These are phyloP conservation scores for Thalassoma bifasciatum DNA, from an alignment of 2,113 vertebrate genomes.

Conservation along the genomic window DNA sequence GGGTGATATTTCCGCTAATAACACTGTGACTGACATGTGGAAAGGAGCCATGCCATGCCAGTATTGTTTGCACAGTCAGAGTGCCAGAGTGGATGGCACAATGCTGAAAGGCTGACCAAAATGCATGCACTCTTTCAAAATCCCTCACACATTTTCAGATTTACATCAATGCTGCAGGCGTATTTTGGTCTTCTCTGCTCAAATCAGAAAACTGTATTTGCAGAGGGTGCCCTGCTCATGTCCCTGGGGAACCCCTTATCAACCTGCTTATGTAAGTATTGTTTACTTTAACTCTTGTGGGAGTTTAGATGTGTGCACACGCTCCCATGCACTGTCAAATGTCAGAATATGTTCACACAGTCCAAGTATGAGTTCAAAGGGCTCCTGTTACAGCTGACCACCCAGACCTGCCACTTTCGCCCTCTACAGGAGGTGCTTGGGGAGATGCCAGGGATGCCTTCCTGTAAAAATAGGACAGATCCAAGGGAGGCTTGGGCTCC, in stretches of 20 bases:
- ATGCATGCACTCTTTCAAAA: not conserved
- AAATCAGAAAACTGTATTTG: not conserved
- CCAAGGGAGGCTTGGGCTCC: conserved; percentile 64
- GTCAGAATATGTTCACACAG: conserved; percentile 10
- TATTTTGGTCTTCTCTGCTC: not conserved
- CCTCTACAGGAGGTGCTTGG: conserved; percentile 46
- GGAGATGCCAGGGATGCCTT: conserved; percentile 69
- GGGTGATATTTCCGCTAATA: not conserved
- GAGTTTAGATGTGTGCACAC: not conserved
- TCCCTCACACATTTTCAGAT: not conserved
- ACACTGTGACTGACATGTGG: not conserved
- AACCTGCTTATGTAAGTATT: conserved; percentile 42
- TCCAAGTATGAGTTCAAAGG: conserved; percentile 34
- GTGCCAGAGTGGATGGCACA: not conserved
- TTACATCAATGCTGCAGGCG: not conserved
- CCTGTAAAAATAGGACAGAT: conserved; percentile 80
- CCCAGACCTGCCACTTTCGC: conserved; percentile 60
- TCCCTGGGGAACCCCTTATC: conserved; percentile 13
- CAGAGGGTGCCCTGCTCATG: conserved; percentile 10
- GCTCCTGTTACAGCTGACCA: conserved; percentile 72
- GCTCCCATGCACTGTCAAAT: conserved; percentile 19
- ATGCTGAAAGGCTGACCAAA: not conserved
- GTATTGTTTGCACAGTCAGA: not conserved
- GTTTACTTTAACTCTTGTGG: conserved; percentile 48
- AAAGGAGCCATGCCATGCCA: not conserved